Conservation (phyloP, 1,140 invertebrate genomes). For the Atta texana region DNA sequence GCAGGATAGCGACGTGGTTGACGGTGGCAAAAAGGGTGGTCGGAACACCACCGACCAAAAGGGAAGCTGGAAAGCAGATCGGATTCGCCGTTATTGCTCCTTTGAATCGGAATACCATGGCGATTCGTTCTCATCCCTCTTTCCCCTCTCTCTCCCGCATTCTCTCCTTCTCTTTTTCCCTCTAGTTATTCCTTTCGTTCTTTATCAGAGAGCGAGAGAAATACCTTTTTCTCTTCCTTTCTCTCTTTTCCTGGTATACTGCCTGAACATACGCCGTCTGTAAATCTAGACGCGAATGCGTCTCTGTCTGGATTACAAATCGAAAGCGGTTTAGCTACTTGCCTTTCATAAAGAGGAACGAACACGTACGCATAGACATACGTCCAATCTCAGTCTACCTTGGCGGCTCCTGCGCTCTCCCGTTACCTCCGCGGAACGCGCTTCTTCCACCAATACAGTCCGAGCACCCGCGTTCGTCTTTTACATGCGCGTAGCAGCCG, state of each 20-base stretch:
- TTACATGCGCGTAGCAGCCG: slow-evolving; percentile 69
- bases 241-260: slow-evolving; percentile 26
- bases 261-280: slow-evolving; percentile 63
- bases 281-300: slow-evolving; percentile 80
- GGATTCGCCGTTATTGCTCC: slow-evolving; percentile 80
- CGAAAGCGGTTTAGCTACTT: slow-evolving; percentile 82
- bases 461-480: slow-evolving; percentile 30
- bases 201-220: slow-evolving; percentile 44
- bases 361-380: slow-evolving; percentile 70
- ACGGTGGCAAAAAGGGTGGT: slow-evolving; percentile 67
- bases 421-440: slow-evolving; percentile 53
- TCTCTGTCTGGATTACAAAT: slow-evolving; percentile 82
- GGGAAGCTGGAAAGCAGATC: slow-evolving; percentile 70
- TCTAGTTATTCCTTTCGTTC: slow-evolving; percentile 23
- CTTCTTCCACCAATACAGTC: background rate
- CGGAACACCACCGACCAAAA: slow-evolving; percentile 57
- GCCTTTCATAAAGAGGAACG: slow-evolving; percentile 80
- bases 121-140: slow-evolving; percentile 64
- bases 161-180: slow-evolving; percentile 11
- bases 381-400: slow-evolving; percentile 68
- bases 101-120: slow-evolving; percentile 79
- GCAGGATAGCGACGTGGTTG: slow-evolving; percentile 73
- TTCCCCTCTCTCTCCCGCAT: background rate
- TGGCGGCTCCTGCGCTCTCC: slow-evolving; percentile 52
- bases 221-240: slow-evolving; percentile 37